phyloP scores from a whole-genome alignment of 2,888 invertebrate species.

The Eupithecia exiguata region DNA sequence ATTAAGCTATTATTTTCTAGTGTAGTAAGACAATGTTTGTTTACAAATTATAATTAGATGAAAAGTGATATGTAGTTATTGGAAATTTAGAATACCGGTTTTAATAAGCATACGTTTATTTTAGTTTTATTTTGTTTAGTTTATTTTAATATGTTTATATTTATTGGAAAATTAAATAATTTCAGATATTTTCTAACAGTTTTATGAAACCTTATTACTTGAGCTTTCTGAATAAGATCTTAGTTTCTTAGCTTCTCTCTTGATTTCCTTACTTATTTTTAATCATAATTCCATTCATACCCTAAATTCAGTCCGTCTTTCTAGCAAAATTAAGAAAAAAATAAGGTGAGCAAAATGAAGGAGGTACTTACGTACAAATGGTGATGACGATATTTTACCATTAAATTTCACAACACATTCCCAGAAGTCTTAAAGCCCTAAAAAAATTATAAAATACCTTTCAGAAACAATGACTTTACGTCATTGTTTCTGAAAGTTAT shows the following conservation, averaged over 20 bases:
- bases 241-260: no score
- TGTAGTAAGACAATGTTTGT: not conserved
- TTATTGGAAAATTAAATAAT: no score
- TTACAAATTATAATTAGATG: not conserved
- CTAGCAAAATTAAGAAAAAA: not conserved
- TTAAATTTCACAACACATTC: not conserved
- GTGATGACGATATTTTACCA: not conserved
- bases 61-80: no score
- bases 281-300: not conserved
- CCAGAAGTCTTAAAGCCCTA: not conserved
- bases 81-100: no score
- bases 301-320: not conserved
- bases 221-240: no score
- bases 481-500: no score
- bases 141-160: no score
- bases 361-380: not conserved
- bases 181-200: not conserved
- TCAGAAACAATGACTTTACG: not conserved
- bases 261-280: not conserved
- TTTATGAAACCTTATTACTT: no score
- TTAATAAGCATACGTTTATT: no score
- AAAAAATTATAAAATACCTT: not conserved
- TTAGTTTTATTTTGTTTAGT: no score
- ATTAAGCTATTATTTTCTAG: not conserved
- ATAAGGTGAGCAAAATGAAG: not conserved